A percentile compares a stretch with the other conserved stretches of the same genome.
Evolutionary conservation across 2,888 invertebrate species (phyloP).

Genomic region (Formica aserva): DNA sequence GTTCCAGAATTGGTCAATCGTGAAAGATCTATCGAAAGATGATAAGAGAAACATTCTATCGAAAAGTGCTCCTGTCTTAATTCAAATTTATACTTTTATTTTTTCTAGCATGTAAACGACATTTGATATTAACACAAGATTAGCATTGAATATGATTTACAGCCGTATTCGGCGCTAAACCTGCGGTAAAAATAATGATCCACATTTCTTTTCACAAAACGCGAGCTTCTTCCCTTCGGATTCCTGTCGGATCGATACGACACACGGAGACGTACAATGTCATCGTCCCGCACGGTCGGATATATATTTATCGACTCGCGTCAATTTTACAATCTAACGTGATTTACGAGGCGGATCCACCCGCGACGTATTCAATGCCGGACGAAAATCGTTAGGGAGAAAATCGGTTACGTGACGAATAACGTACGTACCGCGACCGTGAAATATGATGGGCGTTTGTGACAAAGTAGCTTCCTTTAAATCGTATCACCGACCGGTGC

Average conservation of each 20-base stretch:
- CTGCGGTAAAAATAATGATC: neutral
- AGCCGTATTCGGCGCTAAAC: neutral
- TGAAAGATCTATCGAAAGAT: neutral
- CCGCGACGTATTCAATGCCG: conserved; percentile 49
- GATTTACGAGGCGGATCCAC: conserved; percentile 44
- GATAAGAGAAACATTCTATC: neutral
- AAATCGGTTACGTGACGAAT: conserved; percentile 52
- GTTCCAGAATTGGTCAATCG: neutral
- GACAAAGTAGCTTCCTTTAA: conserved; percentile 51
- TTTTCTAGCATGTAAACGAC: neutral
- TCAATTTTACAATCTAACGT: conserved; percentile 51
- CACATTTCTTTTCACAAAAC: neutral
- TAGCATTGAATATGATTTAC: neutral
- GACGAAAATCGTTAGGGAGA: conserved; percentile 34
- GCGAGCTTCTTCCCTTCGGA: neutral
- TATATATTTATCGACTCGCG: conserved; percentile 49
- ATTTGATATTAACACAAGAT: neutral
- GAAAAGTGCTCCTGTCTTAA: neutral
- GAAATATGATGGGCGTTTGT: conserved; percentile 49
- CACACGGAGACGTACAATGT: conserved; percentile 42
- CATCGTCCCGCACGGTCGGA: conserved; percentile 25
- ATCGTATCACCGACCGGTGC: conserved; percentile 23
- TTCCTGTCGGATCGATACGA: conserved; percentile 33
- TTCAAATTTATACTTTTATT: conserved; percentile 4
- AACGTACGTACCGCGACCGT: conserved; percentile 35